Evolutionary conservation across 2,113 vertebrate species (phyloP), one percentile per base, ranked within the genome.

Genomic region (Isurus oxyrinchus): DNA sequence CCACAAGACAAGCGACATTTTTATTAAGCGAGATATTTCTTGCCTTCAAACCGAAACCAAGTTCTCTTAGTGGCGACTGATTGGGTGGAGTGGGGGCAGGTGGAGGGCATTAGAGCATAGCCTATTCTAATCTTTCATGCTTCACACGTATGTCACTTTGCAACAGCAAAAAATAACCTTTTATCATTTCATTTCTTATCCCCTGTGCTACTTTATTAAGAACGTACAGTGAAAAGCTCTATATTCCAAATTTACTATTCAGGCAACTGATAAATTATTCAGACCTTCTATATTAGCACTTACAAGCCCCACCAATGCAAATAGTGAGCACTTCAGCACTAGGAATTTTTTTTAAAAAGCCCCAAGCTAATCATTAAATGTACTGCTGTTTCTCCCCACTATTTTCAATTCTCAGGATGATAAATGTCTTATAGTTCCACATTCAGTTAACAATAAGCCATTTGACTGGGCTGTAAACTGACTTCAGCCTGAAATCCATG

Each of bases 211-310:
- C 44, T 95, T 76, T 72, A 95, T 91, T 69, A 35, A 72, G 94
- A 55, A 16, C n/a, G 10, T 31, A 72, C 27, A 31, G 67, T 4
- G 94, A 27, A 72, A 55, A 35, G 25, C 61, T 69, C 21, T 27
- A 72, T 55, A 76, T 2, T 35, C 44, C 40, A 49, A 69, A 95
- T 69, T 44, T 69, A 69, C 63, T 53, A 95, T 59, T 69, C 94
- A 69, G 66, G 49, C 49, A 25, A 72, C 44, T 72, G 66, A 95
- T 95, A 72, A 72, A 95, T 95, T 72, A 95, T 95, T 95, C 94
- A 95, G 27, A 95, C 11, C 59, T 63, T 61, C 90, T 94, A 21
- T 21, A 63, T 63, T n/a, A 63, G 90, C 63, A 94, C 61, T 63
- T 63, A 94, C 16, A 63, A 94, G 61, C 19, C 21, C n/a, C 13